Percentiles rank a stretch among this genome's conserved stretches.
Conservation (phyloP, 2,797 vertebrate genomes). For the Chelon labrosus region DNA sequence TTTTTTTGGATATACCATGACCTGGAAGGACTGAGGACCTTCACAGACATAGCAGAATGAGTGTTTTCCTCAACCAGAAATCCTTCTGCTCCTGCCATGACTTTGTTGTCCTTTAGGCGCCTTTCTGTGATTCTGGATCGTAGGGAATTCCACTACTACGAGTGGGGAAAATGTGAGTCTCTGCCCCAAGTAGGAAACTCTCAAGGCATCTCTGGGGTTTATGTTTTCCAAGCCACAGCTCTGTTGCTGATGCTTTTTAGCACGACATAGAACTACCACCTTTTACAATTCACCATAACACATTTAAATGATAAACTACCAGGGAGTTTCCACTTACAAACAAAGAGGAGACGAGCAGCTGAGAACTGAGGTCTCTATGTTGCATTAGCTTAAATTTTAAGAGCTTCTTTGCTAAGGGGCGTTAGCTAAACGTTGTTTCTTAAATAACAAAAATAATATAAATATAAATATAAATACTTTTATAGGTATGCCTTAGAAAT, state of each 20-base stretch:
- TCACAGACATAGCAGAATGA: too few relatives aligned
- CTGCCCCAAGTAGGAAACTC: background rate
- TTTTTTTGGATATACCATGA: too few relatives aligned
- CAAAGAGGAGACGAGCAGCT: too few relatives aligned
- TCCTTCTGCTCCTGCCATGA: background rate
- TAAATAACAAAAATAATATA: too few relatives aligned
- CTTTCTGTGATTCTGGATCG: constrained; percentile 5
- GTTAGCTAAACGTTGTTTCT: background rate
- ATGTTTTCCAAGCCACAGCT: constrained; percentile 2
- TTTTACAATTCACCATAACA: background rate
- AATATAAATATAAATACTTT: too few relatives aligned
- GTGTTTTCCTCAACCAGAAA: background rate
- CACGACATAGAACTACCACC: background rate
- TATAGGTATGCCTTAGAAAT: too few relatives aligned
- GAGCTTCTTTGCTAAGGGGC: background rate
- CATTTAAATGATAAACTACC: too few relatives aligned
- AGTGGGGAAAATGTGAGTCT: constrained; percentile 15
- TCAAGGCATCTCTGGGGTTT: background rate
- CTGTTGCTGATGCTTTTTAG: background rate
- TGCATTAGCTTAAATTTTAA: background rate
- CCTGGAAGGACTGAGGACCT: too few relatives aligned
- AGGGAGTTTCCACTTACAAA: too few relatives aligned
- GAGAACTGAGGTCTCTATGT: too few relatives aligned
- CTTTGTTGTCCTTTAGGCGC: constrained; percentile 9
- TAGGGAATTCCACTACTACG: constrained; percentile 21